Conservation (phyloP, 2,888 invertebrate genomes). For the Platycheirus rosarum region DNA sequence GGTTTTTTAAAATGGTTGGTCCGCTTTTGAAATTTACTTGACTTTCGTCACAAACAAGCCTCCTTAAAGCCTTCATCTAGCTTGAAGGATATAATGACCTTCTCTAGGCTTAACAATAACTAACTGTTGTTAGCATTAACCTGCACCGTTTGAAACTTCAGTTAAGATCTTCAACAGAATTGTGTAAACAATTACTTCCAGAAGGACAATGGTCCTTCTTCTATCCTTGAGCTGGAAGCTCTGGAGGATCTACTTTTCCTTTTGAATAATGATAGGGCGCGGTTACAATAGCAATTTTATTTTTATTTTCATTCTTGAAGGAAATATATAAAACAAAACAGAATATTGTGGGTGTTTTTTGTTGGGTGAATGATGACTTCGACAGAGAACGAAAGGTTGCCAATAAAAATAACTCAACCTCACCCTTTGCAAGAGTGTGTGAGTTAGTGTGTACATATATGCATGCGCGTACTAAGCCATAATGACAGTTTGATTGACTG, state of each 20-base stretch:
- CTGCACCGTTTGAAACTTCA: neutral
- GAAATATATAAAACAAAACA: constrained; percentile 40
- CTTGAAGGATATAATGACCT: constrained; percentile 24
- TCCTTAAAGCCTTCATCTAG: neutral
- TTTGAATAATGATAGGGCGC: constrained; percentile 38
- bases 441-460: neutral
- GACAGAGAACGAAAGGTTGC: constrained; percentile 18
- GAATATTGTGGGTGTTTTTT: neutral
- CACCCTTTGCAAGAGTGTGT: constrained; percentile 17
- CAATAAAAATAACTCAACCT: constrained; percentile 30
- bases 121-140: constrained; percentile 22
- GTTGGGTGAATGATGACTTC: constrained; percentile 15
- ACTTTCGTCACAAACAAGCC: neutral
- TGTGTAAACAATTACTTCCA: neutral
- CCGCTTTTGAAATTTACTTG: neutral
- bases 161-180: neutral
- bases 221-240: neutral
- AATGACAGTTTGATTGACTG: constrained; percentile 71
- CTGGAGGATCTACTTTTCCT: constrained; percentile 10
- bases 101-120: constrained; percentile 17
- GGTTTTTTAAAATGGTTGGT: neutral
- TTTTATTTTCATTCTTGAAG: constrained; percentile 7
- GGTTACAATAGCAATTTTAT: constrained; percentile 3
- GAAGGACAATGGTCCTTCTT: neutral
- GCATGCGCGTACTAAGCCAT: constrained; percentile 48